Percentiles rank a stretch among this genome's conserved stretches.
Evolutionary conservation across 2,797 vertebrate species (phyloP).

Genomic region (Pyrrhura leucotis): DNA sequence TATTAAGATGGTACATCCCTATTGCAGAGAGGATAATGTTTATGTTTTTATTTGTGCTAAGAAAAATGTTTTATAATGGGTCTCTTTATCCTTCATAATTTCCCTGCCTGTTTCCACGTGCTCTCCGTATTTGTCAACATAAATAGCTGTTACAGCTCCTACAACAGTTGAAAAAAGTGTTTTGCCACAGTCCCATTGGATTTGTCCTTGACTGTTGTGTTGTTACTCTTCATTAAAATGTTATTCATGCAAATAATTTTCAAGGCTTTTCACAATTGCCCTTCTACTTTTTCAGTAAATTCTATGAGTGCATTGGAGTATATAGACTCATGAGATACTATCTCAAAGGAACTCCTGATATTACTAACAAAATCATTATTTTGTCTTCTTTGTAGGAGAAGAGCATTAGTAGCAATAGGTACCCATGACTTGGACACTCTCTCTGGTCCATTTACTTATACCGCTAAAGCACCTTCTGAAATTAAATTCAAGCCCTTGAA

Average conservation of each 20-base stretch:
- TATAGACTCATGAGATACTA: not conserved
- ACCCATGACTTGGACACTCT: conserved; percentile 94
- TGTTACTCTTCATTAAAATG: not conserved
- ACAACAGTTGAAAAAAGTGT: not conserved
- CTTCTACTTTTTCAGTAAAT: not conserved
- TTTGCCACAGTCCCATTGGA: not conserved
- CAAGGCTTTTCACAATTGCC: not conserved
- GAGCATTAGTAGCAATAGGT: conserved; percentile 94
- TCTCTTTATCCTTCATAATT: not conserved
- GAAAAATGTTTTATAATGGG: not conserved
- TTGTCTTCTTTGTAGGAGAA: conserved; percentile 80
- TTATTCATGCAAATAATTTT: not conserved
- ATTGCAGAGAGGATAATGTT: not conserved
- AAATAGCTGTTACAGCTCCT: not conserved
- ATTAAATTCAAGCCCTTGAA: conserved; percentile 93
- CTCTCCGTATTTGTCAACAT: not conserved
- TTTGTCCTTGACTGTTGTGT: not conserved
- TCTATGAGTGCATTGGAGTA: not conserved
- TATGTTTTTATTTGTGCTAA: not conserved
- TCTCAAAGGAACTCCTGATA: not conserved
- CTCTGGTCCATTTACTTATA: conserved; percentile 93
- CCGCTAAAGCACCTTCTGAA: conserved; percentile 88
- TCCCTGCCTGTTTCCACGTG: not conserved
- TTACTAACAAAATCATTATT: not conserved
- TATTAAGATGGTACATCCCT: not conserved